Conservation (phyloP, 2,888 invertebrate species). For the Mesopsocus fuscifrons region DNA sequence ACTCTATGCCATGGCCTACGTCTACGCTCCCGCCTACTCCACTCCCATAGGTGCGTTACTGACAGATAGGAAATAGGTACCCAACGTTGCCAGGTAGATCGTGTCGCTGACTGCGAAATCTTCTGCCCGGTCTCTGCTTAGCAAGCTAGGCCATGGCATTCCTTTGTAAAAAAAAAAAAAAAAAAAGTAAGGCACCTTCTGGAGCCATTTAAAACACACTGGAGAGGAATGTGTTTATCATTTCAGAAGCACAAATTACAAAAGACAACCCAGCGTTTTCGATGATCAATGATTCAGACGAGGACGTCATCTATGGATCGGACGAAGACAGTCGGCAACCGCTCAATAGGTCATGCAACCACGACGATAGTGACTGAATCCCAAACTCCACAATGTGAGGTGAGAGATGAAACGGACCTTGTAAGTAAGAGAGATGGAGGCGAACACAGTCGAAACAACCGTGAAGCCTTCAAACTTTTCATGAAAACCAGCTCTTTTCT, state of each 20-base stretch:
- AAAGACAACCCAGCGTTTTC: conserved; percentile 97
- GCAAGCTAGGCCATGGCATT: neutral
- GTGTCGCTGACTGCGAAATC: no score
- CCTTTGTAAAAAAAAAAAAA: neutral
- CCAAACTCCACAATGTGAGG: no score
- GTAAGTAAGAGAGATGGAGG: no score
- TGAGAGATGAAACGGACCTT: no score
- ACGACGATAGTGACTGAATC: conserved; percentile 51
- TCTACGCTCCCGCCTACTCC: conserved; percentile 72
- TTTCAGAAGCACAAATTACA: conserved; percentile 70
- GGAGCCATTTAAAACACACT: no score
- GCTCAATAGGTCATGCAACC: conserved; percentile 44
- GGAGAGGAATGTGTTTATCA: no score
- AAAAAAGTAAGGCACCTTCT: neutral
- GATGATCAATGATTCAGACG: conserved; percentile 97
- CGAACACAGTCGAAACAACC: no score
- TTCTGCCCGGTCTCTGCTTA: no score
- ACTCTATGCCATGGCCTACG: conserved; percentile 81
- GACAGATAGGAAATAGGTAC: no score
- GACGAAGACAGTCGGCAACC: conserved; percentile 74
- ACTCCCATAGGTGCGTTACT: conserved; percentile 54
- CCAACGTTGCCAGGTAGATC: no score
- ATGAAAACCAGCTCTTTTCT: no score
- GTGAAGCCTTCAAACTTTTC: no score
- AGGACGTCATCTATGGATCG: conserved; percentile 87